Base-by-base conservation (phyloP, 2,888 invertebrate species). In the Agrotis exclamationis region DNA sequence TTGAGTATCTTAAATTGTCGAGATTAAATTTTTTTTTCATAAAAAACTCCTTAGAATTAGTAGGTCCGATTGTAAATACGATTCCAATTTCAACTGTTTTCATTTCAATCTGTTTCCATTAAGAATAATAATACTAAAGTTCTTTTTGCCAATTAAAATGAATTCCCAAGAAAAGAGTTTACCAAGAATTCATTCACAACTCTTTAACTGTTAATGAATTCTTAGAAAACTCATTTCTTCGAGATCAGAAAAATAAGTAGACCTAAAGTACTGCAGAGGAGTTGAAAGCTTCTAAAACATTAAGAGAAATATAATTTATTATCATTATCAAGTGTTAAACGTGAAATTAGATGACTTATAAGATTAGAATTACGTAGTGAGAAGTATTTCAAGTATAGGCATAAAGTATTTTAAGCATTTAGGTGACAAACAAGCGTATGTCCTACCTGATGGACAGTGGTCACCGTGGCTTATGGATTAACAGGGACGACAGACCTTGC, bases 131-230 rank as follows among this genome's bases (percentile, higher is more conserved):
- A 51, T 24, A 20, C 45, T 47, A 47, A 20, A 5, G 51, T 69
- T 51, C 0, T 39, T 73, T 53, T 22, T 11, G 14, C 53, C 28
- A 39, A n/a, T 50, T n/a, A 13, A 33, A 50, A 50, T 24, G 4
- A 11, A n/a, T 44, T 28, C 33, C 1, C 0, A 57, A 50, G 13
- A 57, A 56, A 56, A 56, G 14, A n/a, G 33, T 56, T n/a, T 56
- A n/a, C 3, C 33, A 14, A 13, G n/a, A 33, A 33, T 33, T 45
- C 3, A 45, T 45, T 16, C 0, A 45, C 16, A 45, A 16, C 16
- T 56, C n/a, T 20, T 22, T 48, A 56, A 22, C 28, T 28, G 2
- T n/a, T 54, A 48, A 59, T 74, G 33, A 53, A n/a, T 54, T 47
- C 47, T 59, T 22, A 20, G 28, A 68, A 28, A 22, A 16, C 22